A percentile compares a stretch with the other conserved stretches of the same genome.
phyloP scores from a whole-genome alignment of 2,113 vertebrate species.

The Falco punctatus region DNA sequence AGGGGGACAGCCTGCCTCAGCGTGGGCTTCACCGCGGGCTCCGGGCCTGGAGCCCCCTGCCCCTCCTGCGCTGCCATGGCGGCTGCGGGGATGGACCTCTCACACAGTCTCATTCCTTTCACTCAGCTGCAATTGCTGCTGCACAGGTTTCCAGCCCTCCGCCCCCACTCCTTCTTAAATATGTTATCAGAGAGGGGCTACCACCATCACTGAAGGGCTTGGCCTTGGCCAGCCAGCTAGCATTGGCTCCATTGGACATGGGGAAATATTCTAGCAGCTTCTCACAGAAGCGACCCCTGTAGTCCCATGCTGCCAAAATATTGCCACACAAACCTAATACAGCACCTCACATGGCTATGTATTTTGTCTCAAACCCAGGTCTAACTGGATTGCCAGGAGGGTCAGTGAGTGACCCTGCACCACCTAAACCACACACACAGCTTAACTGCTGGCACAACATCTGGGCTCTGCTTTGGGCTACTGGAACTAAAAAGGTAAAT shows the following conservation, averaged over 20 bases:
- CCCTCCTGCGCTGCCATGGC: not conserved
- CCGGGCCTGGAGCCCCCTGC: not conserved
- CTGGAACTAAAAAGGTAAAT: not conserved
- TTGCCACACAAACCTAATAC: not conserved
- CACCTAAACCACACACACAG: not conserved
- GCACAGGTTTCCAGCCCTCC: not conserved
- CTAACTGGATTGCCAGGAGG: not conserved
- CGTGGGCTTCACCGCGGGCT: not conserved
- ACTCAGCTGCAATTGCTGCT: not conserved
- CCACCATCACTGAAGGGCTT: fast-evolving
- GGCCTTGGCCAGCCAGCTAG: not conserved
- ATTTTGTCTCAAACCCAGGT: not conserved
- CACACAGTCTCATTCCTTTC: not conserved
- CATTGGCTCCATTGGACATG: not conserved
- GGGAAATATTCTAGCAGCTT: not conserved
- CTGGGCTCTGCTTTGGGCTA: not conserved
- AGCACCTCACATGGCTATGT: not conserved
- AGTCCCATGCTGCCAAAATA: not conserved
- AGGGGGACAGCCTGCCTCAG: not conserved
- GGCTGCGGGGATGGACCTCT: not conserved
- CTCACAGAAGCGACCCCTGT: not conserved
- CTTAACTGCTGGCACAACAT: not conserved
- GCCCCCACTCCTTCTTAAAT: not conserved
- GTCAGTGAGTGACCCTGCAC: not conserved
- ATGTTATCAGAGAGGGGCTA: not conserved